A percentile compares a stretch with the other conserved stretches of the same genome.
Evolutionary conservation across 2,888 invertebrate species (phyloP).

Genomic region (Xestia xanthographa): DNA sequence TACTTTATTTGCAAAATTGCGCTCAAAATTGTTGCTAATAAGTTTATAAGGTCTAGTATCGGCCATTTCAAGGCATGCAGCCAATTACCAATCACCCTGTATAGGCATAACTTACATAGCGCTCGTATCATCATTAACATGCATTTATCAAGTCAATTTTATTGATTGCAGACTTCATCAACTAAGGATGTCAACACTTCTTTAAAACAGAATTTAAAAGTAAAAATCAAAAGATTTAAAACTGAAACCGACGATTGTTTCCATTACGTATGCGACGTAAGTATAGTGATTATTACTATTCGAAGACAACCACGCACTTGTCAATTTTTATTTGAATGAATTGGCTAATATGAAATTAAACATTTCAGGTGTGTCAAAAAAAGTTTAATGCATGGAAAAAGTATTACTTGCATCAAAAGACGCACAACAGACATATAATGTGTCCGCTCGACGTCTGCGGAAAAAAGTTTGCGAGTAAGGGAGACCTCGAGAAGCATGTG

Average conservation of each 20-base stretch:
- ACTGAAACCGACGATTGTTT: conserved; percentile 25
- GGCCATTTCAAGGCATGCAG: background rate
- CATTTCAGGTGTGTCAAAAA: conserved; percentile 81
- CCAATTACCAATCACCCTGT: background rate
- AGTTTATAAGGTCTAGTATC: too few species aligned
- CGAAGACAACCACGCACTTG: background rate
- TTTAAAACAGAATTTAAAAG: conserved; percentile 28
- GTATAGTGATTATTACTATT: conserved; percentile 28
- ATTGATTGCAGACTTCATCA: conserved; percentile 64
- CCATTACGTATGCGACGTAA: conserved; percentile 70
- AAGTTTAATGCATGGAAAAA: conserved; percentile 77
- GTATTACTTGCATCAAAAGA: conserved; percentile 79
- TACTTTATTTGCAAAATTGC: background rate
- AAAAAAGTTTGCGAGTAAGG: conserved; percentile 82
- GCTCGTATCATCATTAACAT: background rate
- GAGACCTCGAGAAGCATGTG: conserved; percentile 83
- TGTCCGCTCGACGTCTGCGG: conserved; percentile 78
- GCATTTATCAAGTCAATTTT: conserved; percentile 3
- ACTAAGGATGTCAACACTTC: conserved; percentile 37
- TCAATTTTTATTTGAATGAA: background rate
- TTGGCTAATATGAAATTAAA: background rate
- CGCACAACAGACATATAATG: conserved; percentile 76
- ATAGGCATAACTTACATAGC: background rate
- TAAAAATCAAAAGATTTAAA: conserved; percentile 49
- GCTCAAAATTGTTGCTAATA: too few species aligned